Evolutionary conservation across 2,113 vertebrate genomes (phyloP), one percentile per base, ranked within the genome.

Genomic region (Pelodiscus sinensis): DNA sequence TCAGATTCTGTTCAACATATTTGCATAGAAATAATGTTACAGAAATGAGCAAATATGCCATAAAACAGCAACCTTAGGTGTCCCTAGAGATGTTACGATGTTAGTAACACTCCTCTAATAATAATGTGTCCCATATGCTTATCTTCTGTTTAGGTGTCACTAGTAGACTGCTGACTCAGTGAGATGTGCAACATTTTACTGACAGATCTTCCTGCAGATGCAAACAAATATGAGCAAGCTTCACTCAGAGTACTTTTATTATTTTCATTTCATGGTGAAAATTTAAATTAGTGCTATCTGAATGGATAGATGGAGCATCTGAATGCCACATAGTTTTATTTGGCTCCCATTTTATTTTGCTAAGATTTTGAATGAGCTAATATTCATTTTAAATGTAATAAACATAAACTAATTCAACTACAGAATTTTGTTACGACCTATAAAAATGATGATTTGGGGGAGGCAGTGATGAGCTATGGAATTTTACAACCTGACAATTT

Each of bases 31-130:
- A 87, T 93, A 92, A 85, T 15, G 19, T 29, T 65, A 78, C 78
- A 94, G 55, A 91, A 95, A 92, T 79, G 51, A 96, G 62, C 81
- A 91, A 77, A 82, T 82, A 9, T 12, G 4, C 95, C 96, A 91
- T 79, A 19, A 77, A 62, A 58, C 79, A 88, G 83, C 90, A 27
- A 82, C 79, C 24, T 89, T 8, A 93, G 88, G 79, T 89, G 51
- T 93, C 81, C 35, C 85, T 77, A 60, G 90, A 89, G 85, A 83
- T 12, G 55, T 31, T 82, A 35, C 62, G 90, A 84, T 57, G 62
- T 87, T 58, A 31, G 58, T 94, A 96, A 35, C 1, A 5, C 58
- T 95, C 58, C 88, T 93, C 83, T 79, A 88, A 14, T 89, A 92
- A 68, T 78, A 85, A 90, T 51, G 62, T 22, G 73, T 24, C 0